phyloP scores from a whole-genome alignment of 2,113 vertebrate species.

The Hiodon alosoides region DNA sequence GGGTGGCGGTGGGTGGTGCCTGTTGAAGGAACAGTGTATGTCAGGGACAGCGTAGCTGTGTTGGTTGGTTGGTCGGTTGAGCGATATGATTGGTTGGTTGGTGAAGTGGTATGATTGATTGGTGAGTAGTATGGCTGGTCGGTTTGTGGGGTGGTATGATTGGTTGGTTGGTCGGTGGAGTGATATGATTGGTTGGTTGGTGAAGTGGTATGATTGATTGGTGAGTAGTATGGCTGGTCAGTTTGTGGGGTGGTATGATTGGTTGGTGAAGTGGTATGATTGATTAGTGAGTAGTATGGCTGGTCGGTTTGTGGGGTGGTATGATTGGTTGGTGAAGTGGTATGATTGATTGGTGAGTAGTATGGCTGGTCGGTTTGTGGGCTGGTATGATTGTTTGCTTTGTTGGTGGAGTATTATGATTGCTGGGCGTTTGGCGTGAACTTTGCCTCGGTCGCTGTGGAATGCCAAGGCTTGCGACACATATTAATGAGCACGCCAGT shows the following conservation, averaged over 20 bases:
- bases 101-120: neutral
- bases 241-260: neutral
- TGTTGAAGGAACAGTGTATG: slow-evolving; percentile 20
- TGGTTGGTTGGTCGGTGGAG: no score
- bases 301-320: neutral
- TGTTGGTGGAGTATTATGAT: no score
- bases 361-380: neutral
- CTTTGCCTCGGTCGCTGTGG: neutral
- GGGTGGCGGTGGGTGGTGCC: slow-evolving; percentile 29
- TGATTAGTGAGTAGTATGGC: neutral
- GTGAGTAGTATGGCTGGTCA: neutral
- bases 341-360: neutral
- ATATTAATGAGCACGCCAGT: no score
- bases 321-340: no score
- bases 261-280: neutral
- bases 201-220: neutral
- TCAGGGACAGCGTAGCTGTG: neutral
- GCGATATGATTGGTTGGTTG: no score
- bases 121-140: neutral
- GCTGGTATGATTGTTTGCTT: neutral
- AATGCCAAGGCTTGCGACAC: neutral
- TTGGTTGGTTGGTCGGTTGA: no score
- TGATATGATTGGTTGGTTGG: no score
- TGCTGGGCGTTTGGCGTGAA: no score
- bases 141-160: neutral